Percentiles rank a stretch among this genome's conserved stretches.
Conservation (phyloP, 2,797 vertebrate species). For the Rousettus madagascariensis region DNA sequence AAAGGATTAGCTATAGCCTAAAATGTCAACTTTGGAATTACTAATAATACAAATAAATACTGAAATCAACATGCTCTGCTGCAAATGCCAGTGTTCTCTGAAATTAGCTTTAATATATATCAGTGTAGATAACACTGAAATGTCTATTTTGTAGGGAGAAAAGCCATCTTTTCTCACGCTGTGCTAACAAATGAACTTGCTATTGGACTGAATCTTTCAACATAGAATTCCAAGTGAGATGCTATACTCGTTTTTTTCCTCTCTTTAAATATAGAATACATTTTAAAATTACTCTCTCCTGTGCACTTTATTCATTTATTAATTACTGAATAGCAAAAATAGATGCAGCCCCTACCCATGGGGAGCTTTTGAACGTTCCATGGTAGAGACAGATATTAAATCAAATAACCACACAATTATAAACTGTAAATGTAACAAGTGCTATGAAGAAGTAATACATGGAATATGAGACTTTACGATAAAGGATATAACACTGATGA, state of each 20-base stretch:
- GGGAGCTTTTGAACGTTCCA: neutral
- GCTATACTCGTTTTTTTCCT: neutral
- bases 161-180: neutral
- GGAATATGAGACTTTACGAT: neutral
- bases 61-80: neutral
- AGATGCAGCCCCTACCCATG: neutral
- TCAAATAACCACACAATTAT: neutral
- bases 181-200: neutral
- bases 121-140: slow-evolving; percentile 3
- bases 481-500: neutral
- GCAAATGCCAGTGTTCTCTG: slow-evolving; percentile 2
- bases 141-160: neutral
- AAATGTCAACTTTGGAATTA: neutral
- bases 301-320: neutral
- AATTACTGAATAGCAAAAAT: neutral
- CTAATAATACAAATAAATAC: slow-evolving; percentile 20
- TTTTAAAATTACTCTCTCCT: neutral
- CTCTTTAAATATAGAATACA: neutral
- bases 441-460: neutral
- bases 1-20: slow-evolving; percentile 24
- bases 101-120: neutral
- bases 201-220: neutral
- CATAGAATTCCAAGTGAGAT: slow-evolving; percentile 14
- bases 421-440: neutral
- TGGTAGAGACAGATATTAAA: neutral